Evolutionary conservation across 2,113 vertebrate species (phyloP), one percentile per base, ranked within the genome.

Genomic region (Malurus alboscapulatus): DNA sequence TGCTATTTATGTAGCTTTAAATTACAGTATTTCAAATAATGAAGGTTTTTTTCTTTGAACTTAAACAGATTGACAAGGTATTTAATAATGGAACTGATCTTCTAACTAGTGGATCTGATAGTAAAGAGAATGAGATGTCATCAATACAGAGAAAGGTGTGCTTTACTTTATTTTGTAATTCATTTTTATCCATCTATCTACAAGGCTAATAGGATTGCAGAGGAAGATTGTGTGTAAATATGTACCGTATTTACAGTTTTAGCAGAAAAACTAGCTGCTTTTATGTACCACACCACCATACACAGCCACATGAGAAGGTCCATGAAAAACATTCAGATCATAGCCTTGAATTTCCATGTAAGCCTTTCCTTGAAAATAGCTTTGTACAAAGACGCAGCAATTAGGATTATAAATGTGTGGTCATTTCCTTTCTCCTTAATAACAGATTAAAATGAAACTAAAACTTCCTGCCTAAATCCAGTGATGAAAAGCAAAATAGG

Each of bases 21-120:
- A 34, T 68, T 74, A 27, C 42, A 91, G 26, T 61, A 34, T 84
- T 76, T 86, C 38, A 69, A 65, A 72, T 95, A 86, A 87, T 21
- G 61, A 34, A 29, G 45, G 6, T 25, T 76, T 59, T 55, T 69
- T 91, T 72, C 53, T 93, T 95, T 92, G 57, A 90, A 50, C 92
- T 91, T 96, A 27, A 96, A 95, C 97, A 99, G 98, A 98, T 99
- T 71, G 99, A 99, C 58, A 99, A 98, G 51, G 98, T 99, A 68
- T 99, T 99, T 96, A 98, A 86, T 79, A 97, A 97, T 73, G 98
- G 98, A 71, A 78, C 97, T 59, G 98, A 97, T 78, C 96, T 98
- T 69, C 96, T 97, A 34, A 98, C 97, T 88, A 63, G 98, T 20
- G 97, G 97, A 57, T 97, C 98, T 69, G 98, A 99, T 61, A 98